Percentiles rank a stretch among this genome's conserved stretches.
phyloP scores from a whole-genome alignment of 2,113 vertebrate genomes.

The Perccottus glenii region DNA sequence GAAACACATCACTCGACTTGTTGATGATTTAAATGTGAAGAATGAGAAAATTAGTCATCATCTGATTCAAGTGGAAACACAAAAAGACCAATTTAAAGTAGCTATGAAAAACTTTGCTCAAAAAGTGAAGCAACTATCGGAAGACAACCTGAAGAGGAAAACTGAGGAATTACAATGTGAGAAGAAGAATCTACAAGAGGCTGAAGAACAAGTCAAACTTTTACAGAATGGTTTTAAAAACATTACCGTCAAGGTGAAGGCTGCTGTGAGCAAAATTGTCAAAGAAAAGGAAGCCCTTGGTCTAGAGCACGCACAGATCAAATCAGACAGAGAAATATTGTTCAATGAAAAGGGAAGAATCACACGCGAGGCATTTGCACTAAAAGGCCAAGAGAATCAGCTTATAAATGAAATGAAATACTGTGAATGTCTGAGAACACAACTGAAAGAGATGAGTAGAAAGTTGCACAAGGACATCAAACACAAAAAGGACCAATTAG shows the following conservation, averaged over 20 bases:
- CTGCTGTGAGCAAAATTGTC: background rate
- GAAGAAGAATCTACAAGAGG: background rate
- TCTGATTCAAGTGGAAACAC: background rate
- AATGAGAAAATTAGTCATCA: background rate
- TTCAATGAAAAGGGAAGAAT: background rate
- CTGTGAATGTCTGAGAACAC: background rate
- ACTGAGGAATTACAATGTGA: background rate
- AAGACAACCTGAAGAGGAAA: background rate
- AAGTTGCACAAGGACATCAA: background rate
- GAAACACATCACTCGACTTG: background rate
- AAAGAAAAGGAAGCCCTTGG: background rate
- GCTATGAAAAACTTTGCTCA: background rate
- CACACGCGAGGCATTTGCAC: background rate
- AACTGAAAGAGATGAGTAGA: slow-evolving; percentile 3
- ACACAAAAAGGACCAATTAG: background rate
- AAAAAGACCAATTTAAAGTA: background rate
- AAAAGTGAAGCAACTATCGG: slow-evolving; percentile 1
- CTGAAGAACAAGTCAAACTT: background rate
- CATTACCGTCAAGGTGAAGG: background rate
- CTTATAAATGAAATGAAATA: background rate
- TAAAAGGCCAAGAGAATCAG: background rate
- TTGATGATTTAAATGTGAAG: background rate
- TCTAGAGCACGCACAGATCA: background rate
- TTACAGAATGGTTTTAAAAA: background rate
- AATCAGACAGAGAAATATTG: background rate